Conservation (phyloP, 2,888 invertebrate genomes). For the Noctua janthina region DNA sequence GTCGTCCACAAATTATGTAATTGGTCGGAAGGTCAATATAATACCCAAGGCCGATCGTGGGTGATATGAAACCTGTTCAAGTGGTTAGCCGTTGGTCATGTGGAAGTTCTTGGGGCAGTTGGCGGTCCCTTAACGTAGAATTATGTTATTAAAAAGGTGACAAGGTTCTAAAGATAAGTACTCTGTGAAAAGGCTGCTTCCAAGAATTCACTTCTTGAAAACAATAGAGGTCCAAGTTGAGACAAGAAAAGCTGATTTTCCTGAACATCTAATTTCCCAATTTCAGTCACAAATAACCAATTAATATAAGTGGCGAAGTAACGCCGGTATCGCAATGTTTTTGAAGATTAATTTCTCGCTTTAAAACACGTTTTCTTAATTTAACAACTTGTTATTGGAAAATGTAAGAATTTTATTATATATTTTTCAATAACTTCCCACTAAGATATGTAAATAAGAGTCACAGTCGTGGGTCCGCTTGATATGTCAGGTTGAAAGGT, state of each 20-base stretch:
- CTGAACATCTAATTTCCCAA: conserved; percentile 36
- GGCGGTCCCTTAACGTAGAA: conserved; percentile 65
- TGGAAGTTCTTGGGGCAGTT: conserved; percentile 73
- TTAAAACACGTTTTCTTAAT: background rate
- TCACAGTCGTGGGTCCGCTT: background rate
- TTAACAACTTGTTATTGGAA: background rate
- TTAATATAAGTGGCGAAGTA: background rate
- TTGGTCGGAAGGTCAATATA: conserved; percentile 80
- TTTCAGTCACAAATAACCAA: conserved; percentile 9
- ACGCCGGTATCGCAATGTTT: background rate
- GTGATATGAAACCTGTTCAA: conserved; percentile 78
- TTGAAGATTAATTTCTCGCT: background rate
- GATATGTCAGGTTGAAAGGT: background rate
- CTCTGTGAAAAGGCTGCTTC: conserved; percentile 41
- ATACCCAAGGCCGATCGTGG: conserved; percentile 79
- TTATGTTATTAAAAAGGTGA: conserved; percentile 70
- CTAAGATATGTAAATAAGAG: background rate
- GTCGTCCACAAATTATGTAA: conserved; percentile 80
- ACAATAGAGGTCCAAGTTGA: conserved; percentile 20
- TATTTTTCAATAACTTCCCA: background rate
- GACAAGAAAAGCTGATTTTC: background rate
- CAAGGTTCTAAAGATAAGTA: conserved; percentile 62
- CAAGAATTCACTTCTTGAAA: conserved; percentile 30
- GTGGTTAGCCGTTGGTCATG: conserved; percentile 68
- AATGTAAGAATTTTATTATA: background rate